Evolutionary conservation across 2,113 vertebrate species (phyloP).

Genomic region (Acinonyx jubatus): DNA sequence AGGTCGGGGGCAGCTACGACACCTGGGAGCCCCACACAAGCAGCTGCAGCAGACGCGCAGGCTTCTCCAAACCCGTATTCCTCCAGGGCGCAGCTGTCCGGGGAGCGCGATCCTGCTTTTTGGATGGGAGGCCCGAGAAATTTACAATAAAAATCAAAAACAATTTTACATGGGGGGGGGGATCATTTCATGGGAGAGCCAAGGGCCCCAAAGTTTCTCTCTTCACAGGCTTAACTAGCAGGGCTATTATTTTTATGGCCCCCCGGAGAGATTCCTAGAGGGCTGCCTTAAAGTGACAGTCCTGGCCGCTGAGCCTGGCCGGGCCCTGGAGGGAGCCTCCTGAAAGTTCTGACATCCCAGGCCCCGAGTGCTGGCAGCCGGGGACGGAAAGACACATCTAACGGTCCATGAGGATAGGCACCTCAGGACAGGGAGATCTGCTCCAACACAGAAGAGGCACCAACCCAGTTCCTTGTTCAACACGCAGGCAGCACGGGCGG

Average conservation of each 20-base stretch:
- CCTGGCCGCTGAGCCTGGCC: conserved; percentile 27
- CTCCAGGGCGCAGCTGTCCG: conserved; percentile 63
- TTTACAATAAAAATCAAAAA: conserved; percentile 77
- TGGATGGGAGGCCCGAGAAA: conserved; percentile 70
- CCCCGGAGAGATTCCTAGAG: conserved; percentile 8
- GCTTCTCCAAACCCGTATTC: not conserved
- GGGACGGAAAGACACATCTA: not conserved
- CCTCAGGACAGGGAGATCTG: not conserved
- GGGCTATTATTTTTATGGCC: conserved; percentile 47
- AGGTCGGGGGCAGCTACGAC: not conserved
- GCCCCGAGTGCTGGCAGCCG: not conserved
- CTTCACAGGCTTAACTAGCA: conserved; percentile 61
- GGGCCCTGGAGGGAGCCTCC: conserved; percentile 8
- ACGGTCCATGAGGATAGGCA: not conserved
- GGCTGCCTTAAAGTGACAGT: not conserved
- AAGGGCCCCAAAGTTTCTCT: conserved; percentile 64
- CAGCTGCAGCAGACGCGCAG: not conserved
- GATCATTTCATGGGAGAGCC: conserved; percentile 74
- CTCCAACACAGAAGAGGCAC: not conserved
- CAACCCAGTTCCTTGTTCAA: too few species aligned
- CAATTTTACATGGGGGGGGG: conserved; percentile 71
- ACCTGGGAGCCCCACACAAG: not conserved
- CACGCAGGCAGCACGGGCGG: too few species aligned
- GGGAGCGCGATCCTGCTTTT: conserved; percentile 66
- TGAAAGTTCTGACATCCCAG: not conserved